These are phyloP conservation scores for human (Homo sapiens) DNA, from an alignment of 2,113 vertebrate genomes.

Conservation along the genomic window DNA sequence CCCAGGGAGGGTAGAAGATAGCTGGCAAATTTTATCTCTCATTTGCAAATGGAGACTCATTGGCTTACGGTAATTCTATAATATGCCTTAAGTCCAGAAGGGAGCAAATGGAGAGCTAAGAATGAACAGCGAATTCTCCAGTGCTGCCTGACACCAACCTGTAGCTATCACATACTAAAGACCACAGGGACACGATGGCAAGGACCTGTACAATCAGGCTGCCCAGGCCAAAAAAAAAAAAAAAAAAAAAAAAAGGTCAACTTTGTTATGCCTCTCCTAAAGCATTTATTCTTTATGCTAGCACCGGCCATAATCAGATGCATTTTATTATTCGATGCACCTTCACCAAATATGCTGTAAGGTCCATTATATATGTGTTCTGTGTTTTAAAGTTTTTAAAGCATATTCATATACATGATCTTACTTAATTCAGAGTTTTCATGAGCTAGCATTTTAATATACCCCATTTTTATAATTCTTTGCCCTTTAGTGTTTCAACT, in stretches of 20 bases:
- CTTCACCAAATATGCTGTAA: neutral
- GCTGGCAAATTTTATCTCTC: slow-evolving; percentile 74
- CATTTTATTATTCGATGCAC: neutral
- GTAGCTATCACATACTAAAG: neutral
- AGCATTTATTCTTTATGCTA: neutral
- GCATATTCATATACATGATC: neutral
- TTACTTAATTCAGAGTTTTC: neutral
- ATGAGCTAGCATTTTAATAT: neutral
- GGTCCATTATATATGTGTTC: neutral
- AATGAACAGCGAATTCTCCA: neutral
- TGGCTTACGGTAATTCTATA: slow-evolving; percentile 66
- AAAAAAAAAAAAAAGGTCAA: neutral
- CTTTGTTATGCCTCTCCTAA: neutral
- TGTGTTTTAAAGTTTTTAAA: neutral
- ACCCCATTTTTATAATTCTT: neutral
- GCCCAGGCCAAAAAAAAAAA: neutral
- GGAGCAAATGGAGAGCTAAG: slow-evolving; percentile 37
- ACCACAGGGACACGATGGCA: neutral
- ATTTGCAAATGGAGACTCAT: slow-evolving; percentile 59
- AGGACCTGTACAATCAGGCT: neutral
- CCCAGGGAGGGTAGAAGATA: slow-evolving; percentile 68
- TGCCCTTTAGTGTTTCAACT: neutral
- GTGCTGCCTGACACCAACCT: neutral
- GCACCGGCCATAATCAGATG: neutral
- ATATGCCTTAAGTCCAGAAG: slow-evolving; percentile 56